phyloP scores from a whole-genome alignment of 2,888 invertebrate species.

The Pocota personata region DNA sequence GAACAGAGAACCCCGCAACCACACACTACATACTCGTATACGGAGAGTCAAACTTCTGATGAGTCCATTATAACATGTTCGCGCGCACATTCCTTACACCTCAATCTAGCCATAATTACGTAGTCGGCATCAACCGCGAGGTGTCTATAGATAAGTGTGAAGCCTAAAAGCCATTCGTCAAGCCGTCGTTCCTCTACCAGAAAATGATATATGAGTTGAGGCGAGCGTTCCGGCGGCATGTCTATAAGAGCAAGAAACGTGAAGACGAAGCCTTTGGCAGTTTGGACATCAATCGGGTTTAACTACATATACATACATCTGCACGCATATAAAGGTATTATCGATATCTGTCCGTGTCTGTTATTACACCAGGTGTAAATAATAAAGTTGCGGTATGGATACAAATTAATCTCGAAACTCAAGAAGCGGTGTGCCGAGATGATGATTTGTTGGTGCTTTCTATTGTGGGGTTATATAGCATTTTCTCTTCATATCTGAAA shows the following conservation, averaged over 20 bases:
- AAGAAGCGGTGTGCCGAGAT: conserved; percentile 66
- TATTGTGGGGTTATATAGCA: conserved; percentile 49
- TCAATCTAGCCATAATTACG: conserved; percentile 74
- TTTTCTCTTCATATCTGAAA: conserved; percentile 36
- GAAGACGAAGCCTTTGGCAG: conserved; percentile 70
- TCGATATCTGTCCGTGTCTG: conserved; percentile 67
- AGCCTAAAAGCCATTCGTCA: conserved; percentile 74
- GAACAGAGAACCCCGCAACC: conserved; percentile 69
- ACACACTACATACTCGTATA: conserved; percentile 34
- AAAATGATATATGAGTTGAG: conserved; percentile 74
- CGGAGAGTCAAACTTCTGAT: conserved; percentile 67
- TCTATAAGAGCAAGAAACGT: conserved; percentile 49
- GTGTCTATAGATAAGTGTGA: conserved; percentile 73
- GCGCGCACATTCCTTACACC: conserved; percentile 74
- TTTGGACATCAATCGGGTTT: conserved; percentile 71
- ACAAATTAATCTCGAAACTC: conserved; percentile 72
- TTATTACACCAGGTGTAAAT: conserved; percentile 73
- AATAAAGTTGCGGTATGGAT: conserved; percentile 72
- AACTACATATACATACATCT: conserved; percentile 38
- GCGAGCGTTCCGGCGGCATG: conserved; percentile 65
- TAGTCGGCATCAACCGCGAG: conserved; percentile 73
- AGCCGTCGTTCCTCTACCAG: conserved; percentile 74
- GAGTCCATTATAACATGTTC: conserved; percentile 73
- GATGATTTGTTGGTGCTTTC: conserved; percentile 71
- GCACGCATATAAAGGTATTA: conserved; percentile 48